Percentiles rank a stretch among this genome's conserved stretches.
These are phyloP conservation scores for Boulengeromyrus knoepffleri DNA, from an alignment of 2,113 vertebrate species.

Conservation along the genomic window DNA sequence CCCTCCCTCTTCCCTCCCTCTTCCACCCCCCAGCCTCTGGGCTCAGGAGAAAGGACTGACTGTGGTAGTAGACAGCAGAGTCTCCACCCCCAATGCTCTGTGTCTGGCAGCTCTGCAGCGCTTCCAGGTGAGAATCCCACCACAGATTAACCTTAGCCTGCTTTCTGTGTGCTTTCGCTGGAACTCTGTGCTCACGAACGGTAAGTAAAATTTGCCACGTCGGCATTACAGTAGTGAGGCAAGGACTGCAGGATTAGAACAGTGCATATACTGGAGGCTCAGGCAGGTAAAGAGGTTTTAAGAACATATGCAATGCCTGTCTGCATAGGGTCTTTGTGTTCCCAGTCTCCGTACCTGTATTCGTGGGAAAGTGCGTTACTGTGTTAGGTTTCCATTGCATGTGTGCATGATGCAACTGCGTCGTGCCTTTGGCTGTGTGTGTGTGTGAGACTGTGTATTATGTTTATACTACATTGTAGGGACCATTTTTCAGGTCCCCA, in stretches of 20 bases:
- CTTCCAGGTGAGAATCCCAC: conserved; percentile 56
- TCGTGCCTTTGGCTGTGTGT: not conserved
- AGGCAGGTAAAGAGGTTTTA: not conserved
- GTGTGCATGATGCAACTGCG: not conserved
- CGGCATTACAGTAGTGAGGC: not conserved
- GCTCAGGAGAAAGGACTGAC: conserved; percentile 68
- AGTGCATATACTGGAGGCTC: not conserved
- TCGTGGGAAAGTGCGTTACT: not conserved
- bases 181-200: not conserved
- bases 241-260: not conserved
- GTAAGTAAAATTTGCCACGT: not conserved
- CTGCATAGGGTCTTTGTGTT: not conserved
- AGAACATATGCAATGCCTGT: not conserved
- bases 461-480: no score
- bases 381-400: not conserved
- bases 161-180: not conserved
- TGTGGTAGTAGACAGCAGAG: conserved; percentile 67
- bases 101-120: conserved; percentile 53
- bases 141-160: not conserved
- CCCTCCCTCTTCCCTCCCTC: conserved; percentile 32
- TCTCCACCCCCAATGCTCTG: conserved; percentile 46
- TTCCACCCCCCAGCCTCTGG: conserved; percentile 53
- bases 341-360: not conserved
- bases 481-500: no score
- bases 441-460: not conserved